Conservation (phyloP, 2,888 invertebrate species). For the Seira ritae region DNA sequence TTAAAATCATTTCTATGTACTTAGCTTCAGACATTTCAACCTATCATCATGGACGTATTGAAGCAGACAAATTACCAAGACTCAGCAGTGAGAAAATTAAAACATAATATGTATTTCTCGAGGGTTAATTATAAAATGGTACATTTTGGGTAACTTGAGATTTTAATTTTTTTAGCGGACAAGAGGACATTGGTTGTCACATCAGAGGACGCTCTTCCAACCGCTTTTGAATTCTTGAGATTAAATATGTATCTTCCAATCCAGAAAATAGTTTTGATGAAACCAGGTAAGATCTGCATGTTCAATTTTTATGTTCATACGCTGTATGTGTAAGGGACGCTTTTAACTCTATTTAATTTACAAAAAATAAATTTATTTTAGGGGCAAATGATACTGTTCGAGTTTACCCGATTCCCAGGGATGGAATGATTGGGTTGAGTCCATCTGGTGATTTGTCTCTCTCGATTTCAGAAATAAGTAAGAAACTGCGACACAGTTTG, state of each 20-base stretch:
- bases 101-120: neutral
- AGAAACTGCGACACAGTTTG: too few species aligned
- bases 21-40: neutral
- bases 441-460: slow-evolving; percentile 7
- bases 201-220: slow-evolving; percentile 57
- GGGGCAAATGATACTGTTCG: slow-evolving; percentile 41
- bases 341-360: neutral
- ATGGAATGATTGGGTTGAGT: slow-evolving; percentile 43
- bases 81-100: slow-evolving; percentile 48
- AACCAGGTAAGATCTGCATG: slow-evolving; percentile 48
- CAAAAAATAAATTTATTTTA: neutral
- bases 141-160: neutral
- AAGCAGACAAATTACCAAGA: slow-evolving; percentile 47
- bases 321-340: neutral
- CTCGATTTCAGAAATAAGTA: slow-evolving; percentile 42
- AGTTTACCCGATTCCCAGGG: slow-evolving; percentile 51
- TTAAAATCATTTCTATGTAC: neutral
- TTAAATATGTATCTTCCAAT: slow-evolving; percentile 61
- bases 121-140: neutral
- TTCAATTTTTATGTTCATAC: too few species aligned
- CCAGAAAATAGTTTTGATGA: slow-evolving; percentile 55
- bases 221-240: slow-evolving; percentile 59
- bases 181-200: slow-evolving; percentile 54
- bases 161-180: slow-evolving; percentile 46
- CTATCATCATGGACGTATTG: neutral